Conservation (phyloP, 2,888 invertebrate genomes). For the Neoitamus cyanurus region DNA sequence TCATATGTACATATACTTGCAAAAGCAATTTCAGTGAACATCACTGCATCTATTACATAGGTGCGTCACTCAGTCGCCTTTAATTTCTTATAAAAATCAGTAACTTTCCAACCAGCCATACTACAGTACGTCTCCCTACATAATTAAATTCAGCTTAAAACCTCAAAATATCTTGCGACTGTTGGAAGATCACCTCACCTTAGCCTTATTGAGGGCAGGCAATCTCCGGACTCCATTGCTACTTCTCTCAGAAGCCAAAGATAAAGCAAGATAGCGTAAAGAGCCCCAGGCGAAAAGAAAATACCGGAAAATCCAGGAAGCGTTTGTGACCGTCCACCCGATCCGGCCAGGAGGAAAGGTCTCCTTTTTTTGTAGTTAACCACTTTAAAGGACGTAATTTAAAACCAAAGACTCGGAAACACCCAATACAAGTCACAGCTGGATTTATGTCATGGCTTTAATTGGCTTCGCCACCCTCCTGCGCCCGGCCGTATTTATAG, state of each 20-base stretch:
- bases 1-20: too few relatives aligned
- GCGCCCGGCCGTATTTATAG: constrained; percentile 30
- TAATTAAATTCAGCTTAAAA: background rate
- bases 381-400: constrained; percentile 48
- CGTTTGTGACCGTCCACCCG: background rate
- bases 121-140: background rate
- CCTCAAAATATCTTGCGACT: background rate
- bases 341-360: background rate
- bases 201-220: background rate
- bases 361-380: constrained; percentile 43
- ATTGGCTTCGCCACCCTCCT: constrained; percentile 63
- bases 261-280: constrained; percentile 27
- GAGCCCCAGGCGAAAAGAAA: constrained; percentile 46
- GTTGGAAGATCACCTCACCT: background rate
- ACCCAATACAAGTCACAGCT: constrained; percentile 66
- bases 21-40: too few relatives aligned
- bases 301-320: constrained; percentile 57
- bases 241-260: constrained; percentile 14
- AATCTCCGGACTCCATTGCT: background rate
- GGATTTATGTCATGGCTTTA: constrained; percentile 67
- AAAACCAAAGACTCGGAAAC: constrained; percentile 59
- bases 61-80: too few relatives aligned
- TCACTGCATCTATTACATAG: too few relatives aligned
- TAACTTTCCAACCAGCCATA: too few relatives aligned
- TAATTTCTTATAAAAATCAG: too few relatives aligned